Base-by-base conservation (phyloP, 2,888 invertebrate species). In the Dicyrtoma fusca region DNA sequence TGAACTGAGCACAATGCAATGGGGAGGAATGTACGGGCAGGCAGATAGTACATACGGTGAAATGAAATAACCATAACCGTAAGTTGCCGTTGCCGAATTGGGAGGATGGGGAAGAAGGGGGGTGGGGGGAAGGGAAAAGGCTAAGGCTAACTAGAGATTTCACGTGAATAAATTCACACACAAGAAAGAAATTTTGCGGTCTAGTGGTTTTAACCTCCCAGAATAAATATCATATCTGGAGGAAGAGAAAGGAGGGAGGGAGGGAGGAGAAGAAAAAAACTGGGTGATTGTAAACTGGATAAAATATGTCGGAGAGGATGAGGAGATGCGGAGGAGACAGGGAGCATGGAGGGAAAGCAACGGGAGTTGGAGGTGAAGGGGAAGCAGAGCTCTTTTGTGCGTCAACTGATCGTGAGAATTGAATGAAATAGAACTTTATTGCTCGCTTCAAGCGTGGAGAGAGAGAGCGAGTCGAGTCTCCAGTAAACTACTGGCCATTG, bases 361-460 rank as follows among this genome's bases (percentile, higher is more conserved):
- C 11, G 49, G 11, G n/a, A 4, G 49, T 49, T 6, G 34, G 8
- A 34, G 34, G 3, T 5, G 34, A 34, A 34, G 34, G 3, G 8
- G 34, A 34, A 34, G 8, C 4, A 5, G 34, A 34, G 34, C 34
- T 8, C 34, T 34, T 34, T 34, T 34, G 34, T 17, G 49, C 17
- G 49, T 49, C 49, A 49, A 49, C 49, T 17, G 49, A 17, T 49
- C 34, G 34, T 34, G 34, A 34, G 49, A 49, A 49, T 49, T 49
- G 49, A 49, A 49, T 49, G 49, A 49, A 49, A 49, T 49, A 49
- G 49, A 49, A 49, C 5, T 49, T 49, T 49, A 49, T 49, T 13
- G 49, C 17, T 17, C 14, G 49, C 14, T 49, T 49, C 5, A 49
- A 17, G 34, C 34, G 34, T 34, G 49, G 49, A 49, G 49, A 49